Conservation (phyloP, 2,888 invertebrate species). For the Dorcus parallelipipedus region DNA sequence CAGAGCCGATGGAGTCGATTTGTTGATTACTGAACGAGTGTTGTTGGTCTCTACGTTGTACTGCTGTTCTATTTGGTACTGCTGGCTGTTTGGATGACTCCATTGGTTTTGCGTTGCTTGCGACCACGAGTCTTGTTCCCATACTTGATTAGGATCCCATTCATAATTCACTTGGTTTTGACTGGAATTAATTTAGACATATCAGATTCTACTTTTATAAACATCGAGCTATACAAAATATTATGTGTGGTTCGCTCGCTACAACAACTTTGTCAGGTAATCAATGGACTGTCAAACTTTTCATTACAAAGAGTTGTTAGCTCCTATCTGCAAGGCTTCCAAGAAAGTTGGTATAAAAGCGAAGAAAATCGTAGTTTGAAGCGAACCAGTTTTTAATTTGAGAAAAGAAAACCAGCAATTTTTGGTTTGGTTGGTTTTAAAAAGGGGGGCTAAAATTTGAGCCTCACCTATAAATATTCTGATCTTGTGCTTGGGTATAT, state of each 20-base stretch:
- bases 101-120: constrained; percentile 29
- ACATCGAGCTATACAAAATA: not conserved
- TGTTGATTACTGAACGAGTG: constrained; percentile 45
- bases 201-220: too few relatives aligned
- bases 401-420: too few relatives aligned
- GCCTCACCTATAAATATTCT: constrained; percentile 43
- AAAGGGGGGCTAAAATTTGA: too few relatives aligned
- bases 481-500: constrained; percentile 26
- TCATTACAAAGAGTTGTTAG: too few relatives aligned
- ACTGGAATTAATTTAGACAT: not conserved
- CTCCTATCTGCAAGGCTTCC: too few relatives aligned
- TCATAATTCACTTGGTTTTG: constrained; percentile 26
- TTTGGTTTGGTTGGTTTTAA: too few relatives aligned
- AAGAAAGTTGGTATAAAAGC: too few relatives aligned
- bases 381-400: too few relatives aligned
- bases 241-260: too few relatives aligned
- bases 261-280: not conserved
- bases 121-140: constrained; percentile 48
- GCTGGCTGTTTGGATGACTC: constrained; percentile 28
- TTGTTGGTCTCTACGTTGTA: constrained; percentile 46
- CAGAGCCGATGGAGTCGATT: constrained; percentile 26
- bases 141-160: constrained; percentile 43
- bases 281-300: not conserved
- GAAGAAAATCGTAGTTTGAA: too few relatives aligned
- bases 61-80: constrained; percentile 47